Percentiles rank a stretch among this genome's conserved stretches.
These are phyloP conservation scores for Pteruthius melanotis DNA, from an alignment of 2,113 vertebrate genomes.

Conservation along the genomic window DNA sequence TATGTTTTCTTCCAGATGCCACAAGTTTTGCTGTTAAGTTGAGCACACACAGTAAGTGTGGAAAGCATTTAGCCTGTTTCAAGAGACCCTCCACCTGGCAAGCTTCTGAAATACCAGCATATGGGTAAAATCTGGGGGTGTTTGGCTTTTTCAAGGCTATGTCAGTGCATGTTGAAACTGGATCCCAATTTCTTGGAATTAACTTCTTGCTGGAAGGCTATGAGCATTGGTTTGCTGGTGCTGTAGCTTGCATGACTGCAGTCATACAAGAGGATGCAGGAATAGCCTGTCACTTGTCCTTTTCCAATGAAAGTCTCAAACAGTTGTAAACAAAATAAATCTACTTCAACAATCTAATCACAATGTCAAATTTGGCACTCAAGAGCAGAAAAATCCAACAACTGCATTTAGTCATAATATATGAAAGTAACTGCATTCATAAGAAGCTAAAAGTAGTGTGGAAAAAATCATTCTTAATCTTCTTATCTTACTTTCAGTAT, in stretches of 20 bases:
- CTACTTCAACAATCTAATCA: not conserved
- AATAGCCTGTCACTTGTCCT: not conserved
- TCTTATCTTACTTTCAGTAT: conserved; percentile 41
- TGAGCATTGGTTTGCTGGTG: not conserved
- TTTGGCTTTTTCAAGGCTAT: not conserved
- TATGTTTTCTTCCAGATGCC: not conserved
- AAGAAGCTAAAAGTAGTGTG: not conserved
- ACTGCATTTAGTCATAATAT: not conserved
- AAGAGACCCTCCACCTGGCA: not conserved
- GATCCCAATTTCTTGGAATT: not conserved
- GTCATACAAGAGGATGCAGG: not conserved
- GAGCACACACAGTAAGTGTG: not conserved
- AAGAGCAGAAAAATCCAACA: not conserved
- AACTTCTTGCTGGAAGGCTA: not conserved
- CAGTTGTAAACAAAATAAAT: not conserved
- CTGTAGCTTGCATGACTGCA: not conserved
- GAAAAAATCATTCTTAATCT: not conserved
- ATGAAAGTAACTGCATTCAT: not conserved
- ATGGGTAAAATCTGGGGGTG: not conserved
- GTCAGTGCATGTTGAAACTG: not conserved
- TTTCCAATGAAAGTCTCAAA: not conserved
- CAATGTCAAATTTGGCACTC: not conserved
- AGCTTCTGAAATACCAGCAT: not conserved
- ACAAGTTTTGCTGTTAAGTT: not conserved
- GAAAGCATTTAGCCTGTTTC: not conserved